phyloP scores from a whole-genome alignment of 2,113 vertebrate genomes.

The Leiothrix lutea region DNA sequence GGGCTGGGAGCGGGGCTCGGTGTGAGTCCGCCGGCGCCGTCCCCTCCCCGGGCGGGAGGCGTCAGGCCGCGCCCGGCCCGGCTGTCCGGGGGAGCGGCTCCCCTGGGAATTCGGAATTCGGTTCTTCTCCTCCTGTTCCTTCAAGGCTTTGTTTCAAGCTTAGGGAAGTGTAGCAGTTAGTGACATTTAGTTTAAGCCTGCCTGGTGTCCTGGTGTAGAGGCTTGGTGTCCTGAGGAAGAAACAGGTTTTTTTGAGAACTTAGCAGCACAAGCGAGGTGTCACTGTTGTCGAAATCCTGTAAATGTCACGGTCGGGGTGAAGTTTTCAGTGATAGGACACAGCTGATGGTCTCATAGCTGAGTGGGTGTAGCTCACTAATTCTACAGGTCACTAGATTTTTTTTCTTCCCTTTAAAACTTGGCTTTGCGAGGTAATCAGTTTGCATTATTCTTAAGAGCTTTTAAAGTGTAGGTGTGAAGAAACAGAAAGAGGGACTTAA shows the following conservation, averaged over 20 bases:
- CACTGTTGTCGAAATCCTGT: not conserved
- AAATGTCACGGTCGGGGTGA: not conserved
- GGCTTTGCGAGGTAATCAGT: not conserved
- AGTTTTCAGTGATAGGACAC: fast-evolving
- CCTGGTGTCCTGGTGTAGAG: not conserved
- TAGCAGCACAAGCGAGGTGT: fast-evolving
- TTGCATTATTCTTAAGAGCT: not conserved
- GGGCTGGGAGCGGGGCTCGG: not conserved
- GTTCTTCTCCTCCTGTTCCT: not conserved
- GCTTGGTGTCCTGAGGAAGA: not conserved
- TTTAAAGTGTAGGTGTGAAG: not conserved
- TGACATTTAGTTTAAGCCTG: not conserved
- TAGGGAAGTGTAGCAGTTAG: not conserved
- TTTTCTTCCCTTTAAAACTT: not conserved
- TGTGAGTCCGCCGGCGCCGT: not conserved
- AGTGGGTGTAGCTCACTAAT: not conserved
- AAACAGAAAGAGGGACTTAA: not conserved
- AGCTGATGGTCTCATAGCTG: not conserved
- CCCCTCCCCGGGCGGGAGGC: not conserved
- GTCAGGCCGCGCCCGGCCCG: not conserved
- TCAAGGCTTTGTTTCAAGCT: not conserved
- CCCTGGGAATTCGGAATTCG: not conserved
- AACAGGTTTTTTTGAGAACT: not conserved
- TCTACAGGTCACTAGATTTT: fast-evolving
- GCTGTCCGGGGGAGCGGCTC: not conserved